phyloP scores from a whole-genome alignment of 2,888 invertebrate species.

The Exephanes ischioxanthus region DNA sequence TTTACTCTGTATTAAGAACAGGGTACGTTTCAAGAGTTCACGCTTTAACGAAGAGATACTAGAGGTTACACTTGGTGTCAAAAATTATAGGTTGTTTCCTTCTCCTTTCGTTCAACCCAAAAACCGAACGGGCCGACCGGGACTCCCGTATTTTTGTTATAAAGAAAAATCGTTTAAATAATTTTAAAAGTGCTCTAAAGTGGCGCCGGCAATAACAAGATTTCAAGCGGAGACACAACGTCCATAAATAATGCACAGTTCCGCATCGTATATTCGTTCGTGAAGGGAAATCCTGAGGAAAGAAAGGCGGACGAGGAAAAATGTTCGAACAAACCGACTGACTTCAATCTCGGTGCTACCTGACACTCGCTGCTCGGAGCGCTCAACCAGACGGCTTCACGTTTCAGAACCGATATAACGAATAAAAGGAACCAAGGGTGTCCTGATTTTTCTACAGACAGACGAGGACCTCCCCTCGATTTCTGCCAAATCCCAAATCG shows the following conservation, averaged over 20 bases:
- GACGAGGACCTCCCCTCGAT: background rate
- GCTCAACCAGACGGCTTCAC: background rate
- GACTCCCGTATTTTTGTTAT: too few relatives aligned
- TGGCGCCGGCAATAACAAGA: too few relatives aligned
- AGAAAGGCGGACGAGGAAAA: conserved; percentile 3
- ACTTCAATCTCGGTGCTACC: conserved; percentile 31
- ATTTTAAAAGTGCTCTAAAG: too few relatives aligned
- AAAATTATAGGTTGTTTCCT: too few relatives aligned
- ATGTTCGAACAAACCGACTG: background rate
- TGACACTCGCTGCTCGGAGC: conserved; percentile 11
- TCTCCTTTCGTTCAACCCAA: too few relatives aligned
- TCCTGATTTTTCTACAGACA: background rate
- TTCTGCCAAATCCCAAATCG: background rate
- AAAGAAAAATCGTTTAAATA: too few relatives aligned
- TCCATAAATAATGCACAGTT: conserved; percentile 65
- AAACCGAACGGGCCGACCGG: too few relatives aligned
- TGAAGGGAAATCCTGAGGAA: conserved; percentile 1
- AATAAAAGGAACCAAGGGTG: background rate
- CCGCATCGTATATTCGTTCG: conserved; percentile 44
- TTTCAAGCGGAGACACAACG: too few relatives aligned
- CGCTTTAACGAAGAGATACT: too few relatives aligned
- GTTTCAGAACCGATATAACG: background rate
- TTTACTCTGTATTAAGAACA: too few relatives aligned
- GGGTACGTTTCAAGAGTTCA: too few relatives aligned
- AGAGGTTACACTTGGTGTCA: too few relatives aligned